Conservation (phyloP, 2,113 vertebrate species). For the Ceyx margarethae region DNA sequence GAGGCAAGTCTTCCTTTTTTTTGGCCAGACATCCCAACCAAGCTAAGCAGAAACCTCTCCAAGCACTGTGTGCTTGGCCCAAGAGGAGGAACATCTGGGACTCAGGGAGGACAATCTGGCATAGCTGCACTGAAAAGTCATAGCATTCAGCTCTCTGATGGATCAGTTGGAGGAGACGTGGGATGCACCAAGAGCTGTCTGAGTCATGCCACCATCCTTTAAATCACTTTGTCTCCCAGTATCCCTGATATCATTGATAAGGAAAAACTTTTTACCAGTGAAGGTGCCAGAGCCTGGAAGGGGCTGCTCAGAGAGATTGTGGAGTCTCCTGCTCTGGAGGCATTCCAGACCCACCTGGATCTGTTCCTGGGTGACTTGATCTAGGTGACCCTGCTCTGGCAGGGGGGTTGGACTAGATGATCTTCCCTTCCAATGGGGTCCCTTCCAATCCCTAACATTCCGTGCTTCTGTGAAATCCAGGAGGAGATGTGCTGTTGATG, state of each 20-base stretch:
- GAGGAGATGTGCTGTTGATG: not conserved
- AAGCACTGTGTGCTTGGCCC: not conserved
- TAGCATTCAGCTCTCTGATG: not conserved
- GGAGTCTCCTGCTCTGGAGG: too few relatives aligned
- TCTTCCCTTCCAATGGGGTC: too few relatives aligned
- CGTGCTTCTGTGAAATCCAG: not conserved
- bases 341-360: too few relatives aligned
- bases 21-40: not conserved
- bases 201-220: accelerated
- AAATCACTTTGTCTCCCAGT: not conserved
- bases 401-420: too few relatives aligned
- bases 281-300: too few relatives aligned
- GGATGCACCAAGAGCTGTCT: not conserved
- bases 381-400: too few relatives aligned
- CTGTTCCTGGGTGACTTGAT: too few relatives aligned
- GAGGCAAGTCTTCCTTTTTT: not conserved
- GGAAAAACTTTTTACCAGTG: too few relatives aligned
- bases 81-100: not conserved
- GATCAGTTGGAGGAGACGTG: accelerated
- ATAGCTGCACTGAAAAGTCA: not conserved
- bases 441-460: too few relatives aligned
- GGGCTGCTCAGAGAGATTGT: too few relatives aligned
- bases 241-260: not conserved
- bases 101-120: not conserved
- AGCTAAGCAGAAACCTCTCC: not conserved